Evolutionary conservation across 2,113 vertebrate species (phyloP), one percentile per base, ranked within the genome.

Genomic region (Larimichthys polyactis): DNA sequence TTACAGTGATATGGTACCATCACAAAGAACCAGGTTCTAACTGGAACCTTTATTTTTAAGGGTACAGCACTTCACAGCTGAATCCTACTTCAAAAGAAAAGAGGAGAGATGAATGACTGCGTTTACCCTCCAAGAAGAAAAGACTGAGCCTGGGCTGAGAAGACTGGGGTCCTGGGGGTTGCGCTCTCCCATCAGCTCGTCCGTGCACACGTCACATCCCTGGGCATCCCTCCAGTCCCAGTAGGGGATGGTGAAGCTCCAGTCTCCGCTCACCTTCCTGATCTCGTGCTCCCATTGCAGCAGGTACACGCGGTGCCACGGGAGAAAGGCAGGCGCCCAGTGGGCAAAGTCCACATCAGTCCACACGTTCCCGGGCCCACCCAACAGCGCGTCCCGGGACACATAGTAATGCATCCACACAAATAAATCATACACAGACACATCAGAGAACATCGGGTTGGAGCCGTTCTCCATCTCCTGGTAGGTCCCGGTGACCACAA

Each of bases 391-490:
- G 69, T 96, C 95, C 24, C 96, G 94, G 48, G 98, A 98, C 49
- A 97, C 97, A 1, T 99, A 99, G 63, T 99, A 99, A 84, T 99
- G 98, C 89, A 97, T 96, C 98, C 98, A 99, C 71, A 99, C 97
- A 72, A 99, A 99, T n/a, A 99, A 91, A 17, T 99, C 97, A 0
- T 98, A 99, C 22, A 97, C 82, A 0, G 76, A 97, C 78, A 97
- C 95, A 40, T 97, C 89, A 0, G 84, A 92, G 85, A 99, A 99
- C 95, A 97, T 91, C 0, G 97, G 97, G 0, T 44, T 94, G 20
- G 96, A 94, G 4, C 97, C 97, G 1, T 97, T 98, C 36, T 90
- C 94, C 97, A 99, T 99, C 91, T 99, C 96, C 17, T 44, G 22
- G 3, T 95, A 96, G 0, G 97, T 99, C 17, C 96, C 97, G 0